These are phyloP conservation scores for Anhinga anhinga DNA, from an alignment of 2,113 vertebrate genomes.

Conservation along the genomic window DNA sequence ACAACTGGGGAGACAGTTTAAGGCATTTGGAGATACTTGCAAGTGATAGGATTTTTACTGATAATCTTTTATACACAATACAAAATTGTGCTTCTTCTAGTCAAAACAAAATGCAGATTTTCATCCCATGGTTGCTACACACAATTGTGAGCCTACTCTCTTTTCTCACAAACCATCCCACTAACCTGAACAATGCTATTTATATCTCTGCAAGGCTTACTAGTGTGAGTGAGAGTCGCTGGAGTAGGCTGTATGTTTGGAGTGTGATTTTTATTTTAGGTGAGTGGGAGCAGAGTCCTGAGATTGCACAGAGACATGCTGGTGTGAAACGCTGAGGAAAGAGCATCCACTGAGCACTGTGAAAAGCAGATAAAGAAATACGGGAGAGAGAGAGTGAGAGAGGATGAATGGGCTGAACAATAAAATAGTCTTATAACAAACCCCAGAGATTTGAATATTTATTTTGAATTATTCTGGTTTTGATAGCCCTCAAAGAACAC, in stretches of 20 bases:
- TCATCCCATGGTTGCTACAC: neutral
- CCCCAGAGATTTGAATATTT: slow-evolving; percentile 58
- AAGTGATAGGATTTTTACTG: neutral
- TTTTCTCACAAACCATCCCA: neutral
- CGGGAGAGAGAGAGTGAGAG: neutral
- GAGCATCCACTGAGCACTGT: neutral
- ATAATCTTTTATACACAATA: neutral
- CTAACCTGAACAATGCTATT: neutral
- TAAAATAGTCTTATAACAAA: slow-evolving; percentile 43
- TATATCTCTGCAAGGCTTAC: neutral
- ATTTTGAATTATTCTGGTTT: slow-evolving; percentile 56
- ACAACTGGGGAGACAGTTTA: neutral
- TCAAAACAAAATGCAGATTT: neutral
- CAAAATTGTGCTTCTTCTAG: neutral
- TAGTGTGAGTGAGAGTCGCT: neutral
- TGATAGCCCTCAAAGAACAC: slow-evolving; percentile 57
- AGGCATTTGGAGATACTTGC: neutral
- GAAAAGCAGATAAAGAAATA: slow-evolving; percentile 26
- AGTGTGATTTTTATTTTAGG: slow-evolving; percentile 38
- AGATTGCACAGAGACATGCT: neutral
- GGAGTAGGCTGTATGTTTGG: slow-evolving; percentile 4
- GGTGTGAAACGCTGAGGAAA: neutral
- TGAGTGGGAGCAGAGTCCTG: neutral
- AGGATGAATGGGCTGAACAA: slow-evolving; percentile 14
- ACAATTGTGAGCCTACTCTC: neutral